Base-by-base conservation (phyloP, 2,113 vertebrate genomes). In the Sander lucioperca region DNA sequence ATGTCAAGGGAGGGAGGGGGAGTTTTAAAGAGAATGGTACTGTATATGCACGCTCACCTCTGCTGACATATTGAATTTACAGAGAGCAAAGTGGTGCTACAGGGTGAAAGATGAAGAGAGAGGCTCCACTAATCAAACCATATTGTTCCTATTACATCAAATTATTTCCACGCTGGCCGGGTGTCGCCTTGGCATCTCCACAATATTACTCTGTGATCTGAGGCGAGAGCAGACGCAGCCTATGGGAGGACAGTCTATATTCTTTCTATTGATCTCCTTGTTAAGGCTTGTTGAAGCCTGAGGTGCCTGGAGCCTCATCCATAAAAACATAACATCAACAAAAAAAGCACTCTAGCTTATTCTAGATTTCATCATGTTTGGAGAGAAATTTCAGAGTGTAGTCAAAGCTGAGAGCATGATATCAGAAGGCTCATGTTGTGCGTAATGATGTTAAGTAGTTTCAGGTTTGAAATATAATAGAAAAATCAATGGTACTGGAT, bases 191-290 rank as follows among this genome's bases (percentile, higher is more conserved):
- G 68, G 74, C 76, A 86, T 71, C 86, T 14, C 67, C 72, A 54
- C 27, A 56, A 74, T 66, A 73, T 76, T 80, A 48, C 74, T 81
- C 62, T 83, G 58, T 76, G 83, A 92, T 86, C 66, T 23, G 59
- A 87, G 64, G 57, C 23, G 25, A 64, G 72, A 84, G 67, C 77
- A 74, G 80, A 83, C 69, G 43, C 51, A 69, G 82, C 74, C 77
- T 39, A 79, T 77, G 80, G 80, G 80, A 83, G 47, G 74, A 85
- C 71, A n/a, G 63, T 74, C 71, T 80, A 62, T 79, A 80, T 48
- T 39, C 88, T 69, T 65, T 69, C 67, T 82, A 90, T 82, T 90
- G 88, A 88, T 90, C 76, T 68, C 75, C 66, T 57, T 76, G 68
- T 84, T 86, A 72, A 63, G 72, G 79, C 77, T 84, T 80, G 77